A percentile compares a stretch with the other conserved stretches of the same genome.
These are phyloP conservation scores for Smithornis capensis DNA, from an alignment of 2,113 vertebrate genomes.

Conservation along the genomic window DNA sequence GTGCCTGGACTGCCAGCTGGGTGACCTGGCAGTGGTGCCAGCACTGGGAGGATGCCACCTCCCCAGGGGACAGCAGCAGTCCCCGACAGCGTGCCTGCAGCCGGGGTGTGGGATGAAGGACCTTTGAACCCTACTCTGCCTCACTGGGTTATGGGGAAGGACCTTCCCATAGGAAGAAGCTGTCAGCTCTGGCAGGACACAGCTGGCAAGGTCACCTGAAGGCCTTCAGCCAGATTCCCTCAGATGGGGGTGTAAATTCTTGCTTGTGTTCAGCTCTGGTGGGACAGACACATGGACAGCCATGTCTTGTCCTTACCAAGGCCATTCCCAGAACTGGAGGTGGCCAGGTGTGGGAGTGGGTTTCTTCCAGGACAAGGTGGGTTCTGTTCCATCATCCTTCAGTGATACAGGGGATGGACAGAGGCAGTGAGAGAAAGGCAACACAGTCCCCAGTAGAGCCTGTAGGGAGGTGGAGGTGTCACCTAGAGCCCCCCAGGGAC, in stretches of 20 bases:
- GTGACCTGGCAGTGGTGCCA: background rate
- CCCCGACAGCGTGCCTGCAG: rapidly evolving
- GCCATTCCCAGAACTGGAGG: rapidly evolving
- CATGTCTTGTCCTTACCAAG: rapidly evolving
- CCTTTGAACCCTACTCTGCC: background rate
- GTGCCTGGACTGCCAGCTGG: background rate
- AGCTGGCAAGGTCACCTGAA: background rate
- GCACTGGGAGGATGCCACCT: background rate
- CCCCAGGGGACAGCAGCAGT: rapidly evolving
- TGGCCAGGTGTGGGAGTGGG: rapidly evolving
- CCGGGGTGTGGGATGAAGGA: background rate
- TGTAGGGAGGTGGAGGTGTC: rapidly evolving
- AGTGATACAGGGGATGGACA: background rate
- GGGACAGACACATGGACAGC: background rate
- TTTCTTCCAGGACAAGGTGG: background rate
- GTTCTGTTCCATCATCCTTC: background rate
- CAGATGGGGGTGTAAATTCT: background rate
- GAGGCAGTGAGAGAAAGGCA: background rate
- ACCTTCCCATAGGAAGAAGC: background rate
- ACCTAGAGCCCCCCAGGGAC: background rate
- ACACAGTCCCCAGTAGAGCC: background rate
- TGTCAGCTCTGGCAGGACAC: background rate
- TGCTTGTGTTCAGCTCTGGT: background rate
- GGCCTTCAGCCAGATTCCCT: background rate
- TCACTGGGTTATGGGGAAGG: background rate